These are phyloP conservation scores for Sisyra terminalis DNA, from an alignment of 2,888 invertebrate genomes.

Conservation along the genomic window DNA sequence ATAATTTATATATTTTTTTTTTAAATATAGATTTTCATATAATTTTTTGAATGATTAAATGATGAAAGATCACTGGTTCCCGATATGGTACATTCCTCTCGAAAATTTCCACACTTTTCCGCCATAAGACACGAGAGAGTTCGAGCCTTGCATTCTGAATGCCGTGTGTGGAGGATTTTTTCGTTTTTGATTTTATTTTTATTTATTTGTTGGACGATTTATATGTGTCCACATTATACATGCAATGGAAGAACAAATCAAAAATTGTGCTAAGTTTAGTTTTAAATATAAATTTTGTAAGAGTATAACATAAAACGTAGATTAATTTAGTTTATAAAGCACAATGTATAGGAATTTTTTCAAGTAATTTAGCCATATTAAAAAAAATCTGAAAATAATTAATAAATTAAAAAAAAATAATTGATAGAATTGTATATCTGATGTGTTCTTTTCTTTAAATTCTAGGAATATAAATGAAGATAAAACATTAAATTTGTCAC, in stretches of 20 bases:
- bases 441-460: too few relatives aligned
- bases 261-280: constrained; percentile 17
- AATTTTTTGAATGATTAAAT: not conserved
- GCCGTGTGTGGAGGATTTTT: not conserved
- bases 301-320: not conserved
- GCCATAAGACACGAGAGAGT: too few relatives aligned
- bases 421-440: too few relatives aligned
- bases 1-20: not conserved
- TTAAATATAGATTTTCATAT: not conserved
- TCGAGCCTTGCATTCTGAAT: too few relatives aligned
- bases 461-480: too few relatives aligned
- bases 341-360: too few relatives aligned
- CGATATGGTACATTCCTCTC: constrained; percentile 8
- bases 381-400: too few relatives aligned
- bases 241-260: constrained; percentile 9
- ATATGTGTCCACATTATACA: not conserved
- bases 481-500: too few relatives aligned
- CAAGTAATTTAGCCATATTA: too few relatives aligned
- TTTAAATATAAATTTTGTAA: constrained; percentile 16
- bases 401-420: too few relatives aligned
- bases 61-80: constrained; percentile 2
- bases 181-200: not conserved
- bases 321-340: too few relatives aligned
- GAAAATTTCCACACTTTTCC: not conserved
- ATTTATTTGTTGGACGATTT: not conserved